Conservation (phyloP, 2,113 vertebrate species). For the Rana temporaria region DNA sequence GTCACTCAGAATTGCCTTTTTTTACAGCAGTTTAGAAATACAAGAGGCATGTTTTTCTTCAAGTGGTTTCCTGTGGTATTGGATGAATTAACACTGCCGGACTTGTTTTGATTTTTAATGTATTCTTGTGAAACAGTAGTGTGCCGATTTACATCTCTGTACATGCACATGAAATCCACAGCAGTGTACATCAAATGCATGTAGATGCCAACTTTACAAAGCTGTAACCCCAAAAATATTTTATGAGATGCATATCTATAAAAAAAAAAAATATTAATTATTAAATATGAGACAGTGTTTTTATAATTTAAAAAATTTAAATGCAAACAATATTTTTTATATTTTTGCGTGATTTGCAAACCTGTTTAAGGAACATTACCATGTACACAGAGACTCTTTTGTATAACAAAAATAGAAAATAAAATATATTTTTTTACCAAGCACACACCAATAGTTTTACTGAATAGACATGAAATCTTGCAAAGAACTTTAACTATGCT, state of each 20-base stretch:
- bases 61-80: constrained; percentile 51
- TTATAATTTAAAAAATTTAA: no score
- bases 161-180: not conserved
- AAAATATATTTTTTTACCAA: not conserved
- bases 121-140: constrained; percentile 48
- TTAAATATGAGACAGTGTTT: no score
- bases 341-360: no score
- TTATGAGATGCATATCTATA: no score
- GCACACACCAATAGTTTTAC: not conserved
- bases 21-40: constrained; percentile 47
- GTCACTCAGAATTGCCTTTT: constrained; percentile 44
- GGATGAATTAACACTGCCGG: constrained; percentile 46
- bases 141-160: constrained; percentile 24
- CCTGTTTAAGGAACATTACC: no score
- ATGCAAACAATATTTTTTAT: no score
- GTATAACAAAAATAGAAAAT: no score
- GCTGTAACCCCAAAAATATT: no score
- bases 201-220: not conserved
- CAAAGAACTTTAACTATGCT: not conserved
- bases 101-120: constrained; percentile 43
- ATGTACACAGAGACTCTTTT: no score
- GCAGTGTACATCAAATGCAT: not conserved
- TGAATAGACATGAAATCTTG: not conserved
- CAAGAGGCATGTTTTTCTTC: constrained; percentile 48
- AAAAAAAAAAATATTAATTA: no score